A percentile compares a stretch with the other conserved stretches of the same genome.
Conservation (phyloP, 2,888 invertebrate genomes). For the Leptarthrus brevirostris region DNA sequence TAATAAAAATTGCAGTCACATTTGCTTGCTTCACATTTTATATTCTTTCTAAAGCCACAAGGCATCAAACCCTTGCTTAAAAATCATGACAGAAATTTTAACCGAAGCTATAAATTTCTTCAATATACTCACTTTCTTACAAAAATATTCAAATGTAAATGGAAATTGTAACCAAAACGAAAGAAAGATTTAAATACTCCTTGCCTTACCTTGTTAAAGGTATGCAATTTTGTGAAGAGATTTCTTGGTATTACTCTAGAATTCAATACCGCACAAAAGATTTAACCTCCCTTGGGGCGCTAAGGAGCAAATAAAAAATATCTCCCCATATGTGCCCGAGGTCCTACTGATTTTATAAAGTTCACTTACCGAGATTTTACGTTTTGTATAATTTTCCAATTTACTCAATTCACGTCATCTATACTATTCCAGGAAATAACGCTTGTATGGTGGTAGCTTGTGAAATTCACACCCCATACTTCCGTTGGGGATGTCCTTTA, state of each 20-base stretch:
- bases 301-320: slow-evolving; percentile 32
- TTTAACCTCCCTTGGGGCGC: slow-evolving; percentile 27
- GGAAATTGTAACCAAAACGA: slow-evolving; percentile 15
- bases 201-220: background rate
- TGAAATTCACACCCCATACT: slow-evolving; percentile 24
- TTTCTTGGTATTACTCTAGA: background rate
- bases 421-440: background rate
- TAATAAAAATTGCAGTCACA: too few species aligned
- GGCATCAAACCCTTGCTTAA: too few species aligned
- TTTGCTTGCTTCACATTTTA: too few species aligned
- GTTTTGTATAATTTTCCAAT: slow-evolving; percentile 49
- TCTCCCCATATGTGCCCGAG: slow-evolving; percentile 29
- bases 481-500: slow-evolving; percentile 13
- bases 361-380: slow-evolving; percentile 48
- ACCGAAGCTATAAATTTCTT: slow-evolving; percentile 29
- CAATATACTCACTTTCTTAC: slow-evolving; percentile 7
- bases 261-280: slow-evolving; percentile 31
- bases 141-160: slow-evolving; percentile 45
- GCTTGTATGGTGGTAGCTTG: slow-evolving; percentile 1
- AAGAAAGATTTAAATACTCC: slow-evolving; percentile 14
- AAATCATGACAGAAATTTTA: too few species aligned
- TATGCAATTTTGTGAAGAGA: background rate
- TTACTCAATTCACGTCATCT: slow-evolving; percentile 44
- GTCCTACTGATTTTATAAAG: slow-evolving; percentile 32
- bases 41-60: too few species aligned